Evolutionary conservation across 2,113 vertebrate species (phyloP).

Genomic region (Oryzias woworae): DNA sequence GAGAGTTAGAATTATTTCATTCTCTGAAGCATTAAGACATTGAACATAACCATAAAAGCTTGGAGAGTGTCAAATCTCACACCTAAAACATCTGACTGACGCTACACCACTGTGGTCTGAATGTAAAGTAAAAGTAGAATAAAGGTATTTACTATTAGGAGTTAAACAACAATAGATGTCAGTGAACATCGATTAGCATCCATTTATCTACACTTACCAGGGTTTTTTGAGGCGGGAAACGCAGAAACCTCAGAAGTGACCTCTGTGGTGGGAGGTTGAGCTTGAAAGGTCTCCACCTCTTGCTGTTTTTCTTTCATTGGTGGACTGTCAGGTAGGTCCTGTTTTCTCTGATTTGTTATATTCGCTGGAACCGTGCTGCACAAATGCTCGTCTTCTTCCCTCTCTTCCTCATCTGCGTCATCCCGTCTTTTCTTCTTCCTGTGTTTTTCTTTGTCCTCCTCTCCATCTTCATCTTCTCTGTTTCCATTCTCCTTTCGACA

Average conservation of each 20-base stretch:
- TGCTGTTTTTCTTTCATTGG: conserved; percentile 37
- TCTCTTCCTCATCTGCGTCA: conserved; percentile 2
- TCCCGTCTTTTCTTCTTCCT: conserved; percentile 42
- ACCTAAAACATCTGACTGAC: too few species aligned
- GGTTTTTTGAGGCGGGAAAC: conserved; percentile 56
- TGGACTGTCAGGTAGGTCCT: conserved; percentile 38
- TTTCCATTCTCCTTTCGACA: conserved; percentile 72
- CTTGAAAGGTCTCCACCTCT: conserved; percentile 40
- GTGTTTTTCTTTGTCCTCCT: conserved; percentile 73
- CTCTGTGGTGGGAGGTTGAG: conserved; percentile 68
- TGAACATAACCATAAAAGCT: too few species aligned
- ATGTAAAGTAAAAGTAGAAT: too few species aligned
- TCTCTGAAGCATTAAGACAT: too few species aligned
- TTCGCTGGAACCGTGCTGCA: conserved; percentile 54
- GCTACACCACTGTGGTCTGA: too few species aligned
- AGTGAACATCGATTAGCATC: too few species aligned
- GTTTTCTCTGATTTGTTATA: conserved; percentile 69
- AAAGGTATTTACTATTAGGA: too few species aligned
- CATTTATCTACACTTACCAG: conserved; percentile 5
- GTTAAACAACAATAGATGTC: too few species aligned
- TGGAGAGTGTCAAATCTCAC: too few species aligned
- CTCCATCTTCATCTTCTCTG: conserved; percentile 62
- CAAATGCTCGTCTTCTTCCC: conserved; percentile 10
- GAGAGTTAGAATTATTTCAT: too few species aligned
- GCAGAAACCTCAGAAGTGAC: conserved; percentile 66